Evolutionary conservation across 2,113 vertebrate species (phyloP).

Genomic region (Clarias batrachus): DNA sequence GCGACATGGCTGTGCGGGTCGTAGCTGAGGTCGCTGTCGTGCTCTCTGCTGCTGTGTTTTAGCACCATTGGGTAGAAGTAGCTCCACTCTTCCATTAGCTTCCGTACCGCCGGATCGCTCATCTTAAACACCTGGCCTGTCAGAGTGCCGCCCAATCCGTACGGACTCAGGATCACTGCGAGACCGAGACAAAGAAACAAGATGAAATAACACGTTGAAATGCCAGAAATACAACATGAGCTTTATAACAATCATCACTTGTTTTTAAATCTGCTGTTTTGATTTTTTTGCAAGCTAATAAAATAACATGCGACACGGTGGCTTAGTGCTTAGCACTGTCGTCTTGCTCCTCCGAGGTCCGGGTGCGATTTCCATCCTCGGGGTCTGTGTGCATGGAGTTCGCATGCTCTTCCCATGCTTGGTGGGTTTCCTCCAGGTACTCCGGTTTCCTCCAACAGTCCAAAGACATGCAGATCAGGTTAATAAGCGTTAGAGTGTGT

Average conservation of each 20-base stretch:
- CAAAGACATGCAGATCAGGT: no score
- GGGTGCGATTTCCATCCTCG: no score
- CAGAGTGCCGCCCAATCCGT: conserved; percentile 89
- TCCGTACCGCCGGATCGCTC: conserved; percentile 89
- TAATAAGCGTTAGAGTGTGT: no score
- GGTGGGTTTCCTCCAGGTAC: no score
- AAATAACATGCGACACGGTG: no score
- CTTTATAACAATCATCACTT: neutral
- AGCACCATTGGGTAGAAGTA: conserved; percentile 97
- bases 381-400: no score
- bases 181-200: neutral
- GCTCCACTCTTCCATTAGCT: conserved; percentile 96
- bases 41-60: conserved; percentile 75
- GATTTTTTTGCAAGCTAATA: neutral
- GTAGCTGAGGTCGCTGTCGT: conserved; percentile 74
- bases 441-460: no score
- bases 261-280: neutral
- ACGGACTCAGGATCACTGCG: conserved; percentile 91
- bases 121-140: conserved; percentile 94
- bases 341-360: no score
- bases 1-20: conserved; percentile 88
- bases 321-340: no score
- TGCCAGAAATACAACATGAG: neutral
- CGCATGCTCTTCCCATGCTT: no score
- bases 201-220: neutral